Percentiles rank a stretch among this genome's conserved stretches.
Conservation (phyloP, 1,140 invertebrate species). For the Leptinotarsa undecemlineata region DNA sequence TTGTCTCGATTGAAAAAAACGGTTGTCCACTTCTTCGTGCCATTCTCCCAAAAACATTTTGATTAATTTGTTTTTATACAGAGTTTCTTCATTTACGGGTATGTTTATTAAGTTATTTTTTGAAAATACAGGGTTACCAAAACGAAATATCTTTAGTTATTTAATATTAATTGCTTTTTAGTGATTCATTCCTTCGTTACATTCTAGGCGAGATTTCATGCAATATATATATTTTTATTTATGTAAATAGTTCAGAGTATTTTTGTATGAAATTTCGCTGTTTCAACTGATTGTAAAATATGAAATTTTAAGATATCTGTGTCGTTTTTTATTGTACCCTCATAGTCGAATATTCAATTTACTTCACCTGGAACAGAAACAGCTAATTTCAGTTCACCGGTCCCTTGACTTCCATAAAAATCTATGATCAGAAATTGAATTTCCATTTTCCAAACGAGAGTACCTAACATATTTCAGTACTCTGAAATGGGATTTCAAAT, state of each 20-base stretch:
- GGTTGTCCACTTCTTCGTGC: conserved; percentile 14
- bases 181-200: not conserved
- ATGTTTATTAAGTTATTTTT: conserved; percentile 15
- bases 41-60: conserved; percentile 4
- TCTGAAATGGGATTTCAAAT: too few relatives aligned
- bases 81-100: conserved; percentile 5
- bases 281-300: not conserved
- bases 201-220: conserved; percentile 11
- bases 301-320: not conserved
- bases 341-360: not conserved
- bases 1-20: not conserved
- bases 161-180: conserved; percentile 12
- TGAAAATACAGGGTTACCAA: conserved; percentile 30
- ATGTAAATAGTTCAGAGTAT: conserved; percentile 22
- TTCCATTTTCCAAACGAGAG: too few relatives aligned
- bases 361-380: not conserved
- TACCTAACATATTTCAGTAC: too few relatives aligned
- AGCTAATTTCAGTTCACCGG: not conserved
- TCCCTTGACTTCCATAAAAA: too few relatives aligned
- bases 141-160: conserved; percentile 9
- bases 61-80: not conserved
- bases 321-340: not conserved
- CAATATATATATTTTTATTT: conserved; percentile 24
- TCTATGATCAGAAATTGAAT: too few relatives aligned
- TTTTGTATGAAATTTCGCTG: conserved; percentile 14